Percentiles rank a stretch among this genome's conserved stretches.
These are phyloP conservation scores for Chorisops tibialis DNA, from an alignment of 2,888 invertebrate genomes.

Conservation along the genomic window DNA sequence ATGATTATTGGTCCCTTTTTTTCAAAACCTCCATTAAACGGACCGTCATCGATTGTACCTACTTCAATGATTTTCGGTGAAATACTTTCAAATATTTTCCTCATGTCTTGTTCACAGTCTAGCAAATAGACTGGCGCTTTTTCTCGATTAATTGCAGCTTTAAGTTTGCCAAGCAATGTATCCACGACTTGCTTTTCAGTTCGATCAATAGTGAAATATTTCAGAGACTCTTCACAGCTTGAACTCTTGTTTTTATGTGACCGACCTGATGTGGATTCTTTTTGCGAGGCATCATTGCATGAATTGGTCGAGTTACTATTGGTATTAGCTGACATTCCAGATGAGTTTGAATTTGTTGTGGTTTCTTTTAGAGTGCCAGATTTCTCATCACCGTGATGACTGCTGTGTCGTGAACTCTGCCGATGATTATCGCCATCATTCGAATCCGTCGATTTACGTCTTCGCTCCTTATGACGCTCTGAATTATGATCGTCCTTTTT, in stretches of 20 bases:
- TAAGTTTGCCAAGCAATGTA: neutral
- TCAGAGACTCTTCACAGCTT: neutral
- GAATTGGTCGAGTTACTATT: conserved; percentile 6
- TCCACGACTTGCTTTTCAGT: neutral
- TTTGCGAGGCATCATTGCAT: conserved; percentile 1
- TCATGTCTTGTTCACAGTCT: conserved; percentile 15
- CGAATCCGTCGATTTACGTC: conserved; percentile 74
- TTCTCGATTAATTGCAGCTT: neutral
- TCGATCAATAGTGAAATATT: neutral
- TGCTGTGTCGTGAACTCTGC: conserved; percentile 49
- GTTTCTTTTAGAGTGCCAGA: conserved; percentile 9
- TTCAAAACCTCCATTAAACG: neutral
- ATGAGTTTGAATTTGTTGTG: conserved; percentile 21
- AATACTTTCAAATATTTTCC: conserved; percentile 1
- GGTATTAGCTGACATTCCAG: conserved; percentile 7
- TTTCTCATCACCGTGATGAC: conserved; percentile 9
- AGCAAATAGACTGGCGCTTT: neutral
- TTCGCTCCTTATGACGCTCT: conserved; percentile 61
- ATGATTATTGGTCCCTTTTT: neutral
- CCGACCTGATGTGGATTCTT: neutral
- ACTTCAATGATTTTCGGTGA: neutral
- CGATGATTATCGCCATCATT: conserved; percentile 65
- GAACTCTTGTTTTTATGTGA: neutral
- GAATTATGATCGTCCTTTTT: conserved; percentile 70
- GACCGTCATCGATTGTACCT: neutral